A percentile compares a stretch with the other conserved stretches of the same genome.
Evolutionary conservation across 2,113 vertebrate species (phyloP).

Genomic region (Actenoides hombroni): DNA sequence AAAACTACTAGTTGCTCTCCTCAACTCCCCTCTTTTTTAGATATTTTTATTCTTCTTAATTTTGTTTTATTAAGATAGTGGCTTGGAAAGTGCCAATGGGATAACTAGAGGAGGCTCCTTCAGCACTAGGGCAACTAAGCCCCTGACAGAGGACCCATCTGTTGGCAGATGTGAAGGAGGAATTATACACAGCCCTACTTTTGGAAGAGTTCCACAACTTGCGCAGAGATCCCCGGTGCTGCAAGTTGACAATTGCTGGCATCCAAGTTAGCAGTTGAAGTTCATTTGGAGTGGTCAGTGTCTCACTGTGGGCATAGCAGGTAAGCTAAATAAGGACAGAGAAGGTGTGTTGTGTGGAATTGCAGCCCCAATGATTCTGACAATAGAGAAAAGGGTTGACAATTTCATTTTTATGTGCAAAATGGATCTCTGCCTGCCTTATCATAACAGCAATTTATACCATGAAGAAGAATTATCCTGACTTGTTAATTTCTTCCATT

Average conservation of each 20-base stretch:
- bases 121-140: neutral
- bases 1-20: neutral
- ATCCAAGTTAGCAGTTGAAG: neutral
- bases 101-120: neutral
- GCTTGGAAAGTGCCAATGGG: neutral
- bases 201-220: neutral
- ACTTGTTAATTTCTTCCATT: neutral
- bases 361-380: neutral
- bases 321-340: neutral
- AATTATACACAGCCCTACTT: neutral
- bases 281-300: neutral
- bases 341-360: neutral
- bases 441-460: neutral
- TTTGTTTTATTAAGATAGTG: neutral
- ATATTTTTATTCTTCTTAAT: too few relatives aligned
- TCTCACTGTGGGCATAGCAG: neutral
- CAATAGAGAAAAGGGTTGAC: neutral
- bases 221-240: neutral
- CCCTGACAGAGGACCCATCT: neutral
- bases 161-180: neutral
- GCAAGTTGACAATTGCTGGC: neutral
- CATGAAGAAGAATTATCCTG: neutral
- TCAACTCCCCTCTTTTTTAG: too few relatives aligned
- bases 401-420: neutral
- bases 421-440: neutral